Base-by-base conservation (phyloP, 2,113 vertebrate species). In the Oryzias melastigma region DNA sequence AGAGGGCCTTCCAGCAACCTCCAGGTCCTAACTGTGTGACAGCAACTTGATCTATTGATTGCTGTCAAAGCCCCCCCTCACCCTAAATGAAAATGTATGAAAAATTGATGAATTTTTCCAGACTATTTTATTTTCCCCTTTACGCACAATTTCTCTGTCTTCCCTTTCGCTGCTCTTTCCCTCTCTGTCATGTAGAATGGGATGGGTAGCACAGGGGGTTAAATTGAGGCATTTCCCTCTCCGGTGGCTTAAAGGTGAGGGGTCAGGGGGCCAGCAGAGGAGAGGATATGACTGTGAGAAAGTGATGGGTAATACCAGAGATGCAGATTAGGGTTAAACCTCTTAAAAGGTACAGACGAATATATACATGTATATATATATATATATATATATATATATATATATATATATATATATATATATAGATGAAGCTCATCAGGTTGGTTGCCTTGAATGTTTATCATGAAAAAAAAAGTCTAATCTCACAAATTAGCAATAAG, bases 1-100 rank as follows among this genome's bases (percentile, higher is more conserved):
- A 88, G 14, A 14, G 92, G 87, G 91, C 87, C 80, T 91, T 90
- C 89, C 87, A 90, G 82, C 70, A 81, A 87, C 93, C 94, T 89
- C 92, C 95, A 94, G 94, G 94, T 97, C 95, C 93, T 93, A 93
- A 94, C 92, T 91, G 90, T 67, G 87, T 93, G 94, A 95, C 92
- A 94, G 93, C 91, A 93, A 93, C 91, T 95, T 97, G 95, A 96
- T 94, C 94, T 96, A 99, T 99, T 90, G 95, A 99, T 95, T 91
- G 86, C 88, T 90, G 85, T 93, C 95, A 98, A 91, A 95, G 88
- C 90, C 91, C 87, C 92, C 91, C 92, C 86, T 87, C 3, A 3
- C 22, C 90, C 91, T 93, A 94, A 96, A 98, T 96, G 94, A 97
- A 97, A 94, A 95, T 94, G 94, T 94, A 97, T 98, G 93, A 98